phyloP scores from a whole-genome alignment of 2,888 invertebrate genomes.

The Baccha elongata region DNA sequence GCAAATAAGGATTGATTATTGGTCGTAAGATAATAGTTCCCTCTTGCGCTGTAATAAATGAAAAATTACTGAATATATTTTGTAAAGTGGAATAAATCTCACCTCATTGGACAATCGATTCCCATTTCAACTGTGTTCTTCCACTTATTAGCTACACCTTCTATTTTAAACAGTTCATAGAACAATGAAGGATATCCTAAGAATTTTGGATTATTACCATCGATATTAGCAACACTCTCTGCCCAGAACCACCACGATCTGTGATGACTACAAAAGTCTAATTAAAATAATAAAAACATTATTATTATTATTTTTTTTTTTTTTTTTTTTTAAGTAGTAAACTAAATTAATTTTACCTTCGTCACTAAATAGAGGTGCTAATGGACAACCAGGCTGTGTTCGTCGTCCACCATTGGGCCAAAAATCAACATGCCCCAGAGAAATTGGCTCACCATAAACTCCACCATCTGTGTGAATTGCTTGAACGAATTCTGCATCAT shows the following conservation, averaged over 20 bases:
- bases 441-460: conserved; percentile 38
- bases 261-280: conserved; percentile 57
- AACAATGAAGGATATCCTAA: conserved; percentile 27
- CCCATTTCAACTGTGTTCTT: conserved; percentile 49
- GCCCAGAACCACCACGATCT: conserved; percentile 57
- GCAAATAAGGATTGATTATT: conserved; percentile 48
- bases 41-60: conserved; percentile 23
- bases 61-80: not conserved
- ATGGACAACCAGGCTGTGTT: conserved; percentile 50
- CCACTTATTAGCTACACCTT: conserved; percentile 6
- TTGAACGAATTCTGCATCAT: conserved; percentile 44
- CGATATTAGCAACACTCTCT: conserved; percentile 34
- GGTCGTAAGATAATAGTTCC: conserved; percentile 41
- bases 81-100: not conserved
- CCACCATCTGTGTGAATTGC: conserved; percentile 54
- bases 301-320: too few species aligned
- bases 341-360: conserved; percentile 26
- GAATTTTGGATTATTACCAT: too few species aligned
- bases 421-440: conserved; percentile 51
- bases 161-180: not conserved
- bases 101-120: conserved; percentile 39
- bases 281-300: not conserved
- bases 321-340: not conserved
- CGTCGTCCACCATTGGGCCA: conserved; percentile 58
- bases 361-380: conserved; percentile 30